phyloP scores from a whole-genome alignment of 2,797 vertebrate species.

The Centropyge bicolor region DNA sequence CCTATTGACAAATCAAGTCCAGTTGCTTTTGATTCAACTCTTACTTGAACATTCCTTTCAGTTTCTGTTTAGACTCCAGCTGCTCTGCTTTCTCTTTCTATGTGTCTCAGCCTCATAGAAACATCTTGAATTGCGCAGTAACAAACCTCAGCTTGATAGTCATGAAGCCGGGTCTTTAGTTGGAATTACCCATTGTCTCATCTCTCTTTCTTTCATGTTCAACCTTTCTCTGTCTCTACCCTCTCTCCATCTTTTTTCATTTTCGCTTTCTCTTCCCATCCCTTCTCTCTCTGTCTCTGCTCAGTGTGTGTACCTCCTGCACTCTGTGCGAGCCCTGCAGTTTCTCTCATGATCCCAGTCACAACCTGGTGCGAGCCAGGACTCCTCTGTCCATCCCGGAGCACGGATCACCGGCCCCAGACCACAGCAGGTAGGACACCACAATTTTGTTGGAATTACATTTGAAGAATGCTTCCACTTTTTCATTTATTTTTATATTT shows the following conservation, averaged over 20 bases:
- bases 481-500: too few relatives aligned
- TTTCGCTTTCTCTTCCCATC: background rate
- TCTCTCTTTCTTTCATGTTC: background rate
- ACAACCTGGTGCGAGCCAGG: constrained; percentile 91
- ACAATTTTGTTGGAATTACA: background rate
- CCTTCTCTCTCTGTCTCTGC: background rate
- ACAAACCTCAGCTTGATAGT: background rate
- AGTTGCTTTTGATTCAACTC: too few relatives aligned
- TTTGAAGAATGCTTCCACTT: too few relatives aligned
- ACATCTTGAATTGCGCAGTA: background rate
- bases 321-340: constrained; percentile 93
- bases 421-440: constrained; percentile 84
- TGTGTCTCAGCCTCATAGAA: background rate
- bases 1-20: too few relatives aligned
- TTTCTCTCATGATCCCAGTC: constrained; percentile 91
- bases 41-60: background rate
- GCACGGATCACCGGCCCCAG: constrained; percentile 83
- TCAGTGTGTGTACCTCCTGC: constrained; percentile 92
- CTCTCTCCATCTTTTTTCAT: too few relatives aligned
- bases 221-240: background rate
- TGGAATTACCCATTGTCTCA: background rate
- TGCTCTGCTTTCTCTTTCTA: background rate
- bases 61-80: background rate
- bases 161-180: background rate
- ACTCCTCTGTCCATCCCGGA: constrained; percentile 88